These are phyloP conservation scores for Taeniopygia guttata DNA, from an alignment of 2,797 vertebrate genomes.

Conservation along the genomic window DNA sequence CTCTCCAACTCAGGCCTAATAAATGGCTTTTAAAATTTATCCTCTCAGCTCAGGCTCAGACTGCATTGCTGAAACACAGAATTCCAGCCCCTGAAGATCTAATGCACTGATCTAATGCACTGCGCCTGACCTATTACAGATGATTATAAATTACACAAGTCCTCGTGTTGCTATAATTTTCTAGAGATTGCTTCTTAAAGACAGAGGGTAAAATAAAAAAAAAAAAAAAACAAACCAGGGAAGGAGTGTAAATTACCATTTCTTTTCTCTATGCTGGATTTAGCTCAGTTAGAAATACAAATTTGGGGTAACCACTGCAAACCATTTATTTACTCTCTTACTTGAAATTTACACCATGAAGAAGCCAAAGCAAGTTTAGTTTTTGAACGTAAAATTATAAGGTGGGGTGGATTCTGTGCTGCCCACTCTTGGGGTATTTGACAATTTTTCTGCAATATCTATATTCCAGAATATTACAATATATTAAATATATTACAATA, in stretches of 20 bases:
- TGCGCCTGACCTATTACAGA: neutral
- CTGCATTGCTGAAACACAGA: neutral
- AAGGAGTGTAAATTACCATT: neutral
- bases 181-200: neutral
- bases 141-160: conserved; percentile 35
- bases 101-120: neutral
- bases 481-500: no score
- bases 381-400: neutral
- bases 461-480: neutral
- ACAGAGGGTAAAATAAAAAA: neutral
- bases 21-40: neutral
- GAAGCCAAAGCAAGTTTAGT: neutral
- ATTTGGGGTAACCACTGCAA: neutral
- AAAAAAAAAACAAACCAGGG: neutral
- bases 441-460: neutral
- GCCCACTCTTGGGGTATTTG: neutral
- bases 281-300: neutral
- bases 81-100: neutral
- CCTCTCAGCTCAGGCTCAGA: neutral
- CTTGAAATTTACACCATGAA: neutral
- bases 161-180: conserved; percentile 34
- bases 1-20: neutral
- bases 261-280: neutral
- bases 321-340: neutral
- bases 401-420: neutral